Conservation (phyloP, 2,888 invertebrate genomes). For the Arctia plantaginis region DNA sequence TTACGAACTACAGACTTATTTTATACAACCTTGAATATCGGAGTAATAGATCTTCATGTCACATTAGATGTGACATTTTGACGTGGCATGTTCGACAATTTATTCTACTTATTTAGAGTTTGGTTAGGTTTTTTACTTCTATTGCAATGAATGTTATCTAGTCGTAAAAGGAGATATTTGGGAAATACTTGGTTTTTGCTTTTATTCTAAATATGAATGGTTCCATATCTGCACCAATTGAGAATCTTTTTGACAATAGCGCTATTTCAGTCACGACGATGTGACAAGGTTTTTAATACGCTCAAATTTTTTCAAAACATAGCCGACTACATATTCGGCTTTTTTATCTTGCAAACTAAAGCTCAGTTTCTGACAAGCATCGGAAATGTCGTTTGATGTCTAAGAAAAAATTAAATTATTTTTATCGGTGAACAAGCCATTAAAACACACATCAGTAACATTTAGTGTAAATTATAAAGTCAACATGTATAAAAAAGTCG, state of each 20-base stretch:
- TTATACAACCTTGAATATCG: background rate
- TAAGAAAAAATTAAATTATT: background rate
- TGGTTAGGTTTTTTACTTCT: background rate
- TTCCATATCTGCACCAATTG: too few relatives aligned
- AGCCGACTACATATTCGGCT: background rate
- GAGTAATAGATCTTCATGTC: constrained; percentile 7
- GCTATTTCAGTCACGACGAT: too few relatives aligned
- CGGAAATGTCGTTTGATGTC: background rate
- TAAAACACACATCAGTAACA: background rate
- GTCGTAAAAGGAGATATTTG: too few relatives aligned
- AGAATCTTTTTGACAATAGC: too few relatives aligned
- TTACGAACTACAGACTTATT: constrained; percentile 23
- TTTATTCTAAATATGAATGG: background rate
- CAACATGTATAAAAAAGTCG: constrained; percentile 3
- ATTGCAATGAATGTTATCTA: too few relatives aligned
- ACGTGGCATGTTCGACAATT: background rate
- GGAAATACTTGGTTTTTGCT: too few relatives aligned
- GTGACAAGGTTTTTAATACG: background rate
- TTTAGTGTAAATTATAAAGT: constrained; percentile 7
- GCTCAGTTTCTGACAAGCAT: background rate
- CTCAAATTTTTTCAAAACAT: background rate
- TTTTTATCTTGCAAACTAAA: background rate
- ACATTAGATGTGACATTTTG: background rate
- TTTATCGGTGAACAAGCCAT: background rate
- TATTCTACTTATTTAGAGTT: background rate